Evolutionary conservation across 2,888 invertebrate species (phyloP).

Genomic region (Sacculina carcini): DNA sequence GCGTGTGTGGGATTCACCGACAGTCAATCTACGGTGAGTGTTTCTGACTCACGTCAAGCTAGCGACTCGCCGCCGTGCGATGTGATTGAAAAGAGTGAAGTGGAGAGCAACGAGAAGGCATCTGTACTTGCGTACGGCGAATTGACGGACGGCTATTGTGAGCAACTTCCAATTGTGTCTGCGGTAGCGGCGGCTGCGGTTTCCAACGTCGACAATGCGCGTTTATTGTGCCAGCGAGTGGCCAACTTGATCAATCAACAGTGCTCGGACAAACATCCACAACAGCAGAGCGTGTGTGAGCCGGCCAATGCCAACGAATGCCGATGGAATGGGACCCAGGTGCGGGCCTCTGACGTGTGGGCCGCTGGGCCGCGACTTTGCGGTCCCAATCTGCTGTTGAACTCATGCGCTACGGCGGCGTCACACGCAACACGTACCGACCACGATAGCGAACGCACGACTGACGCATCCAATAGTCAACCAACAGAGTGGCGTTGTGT

Average conservation of each 20-base stretch:
- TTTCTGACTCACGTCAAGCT: background rate
- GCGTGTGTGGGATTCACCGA: background rate
- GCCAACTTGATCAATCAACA: background rate
- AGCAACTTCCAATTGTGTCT: background rate
- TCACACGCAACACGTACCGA: background rate
- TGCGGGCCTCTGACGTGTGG: conserved; percentile 33
- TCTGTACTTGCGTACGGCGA: background rate
- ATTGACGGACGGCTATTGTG: background rate
- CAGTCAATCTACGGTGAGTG: background rate
- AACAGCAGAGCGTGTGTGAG: too few relatives aligned
- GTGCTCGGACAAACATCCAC: too few relatives aligned
- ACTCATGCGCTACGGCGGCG: conserved; percentile 30
- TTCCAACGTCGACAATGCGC: background rate
- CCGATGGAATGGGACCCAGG: too few relatives aligned
- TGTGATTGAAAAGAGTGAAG: background rate
- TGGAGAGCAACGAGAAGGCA: background rate
- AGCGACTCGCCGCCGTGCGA: background rate
- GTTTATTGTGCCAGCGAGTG: background rate
- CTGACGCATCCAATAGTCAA: conserved; percentile 8
- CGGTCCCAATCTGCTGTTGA: conserved; percentile 68
- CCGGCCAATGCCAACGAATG: too few relatives aligned
- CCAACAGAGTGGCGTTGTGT: too few relatives aligned
- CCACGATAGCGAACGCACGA: background rate
- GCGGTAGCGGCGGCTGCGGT: background rate
- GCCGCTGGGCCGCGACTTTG: conserved; percentile 68